Evolutionary conservation across 2,888 invertebrate genomes (phyloP).

Genomic region (Cerastoderma edule): DNA sequence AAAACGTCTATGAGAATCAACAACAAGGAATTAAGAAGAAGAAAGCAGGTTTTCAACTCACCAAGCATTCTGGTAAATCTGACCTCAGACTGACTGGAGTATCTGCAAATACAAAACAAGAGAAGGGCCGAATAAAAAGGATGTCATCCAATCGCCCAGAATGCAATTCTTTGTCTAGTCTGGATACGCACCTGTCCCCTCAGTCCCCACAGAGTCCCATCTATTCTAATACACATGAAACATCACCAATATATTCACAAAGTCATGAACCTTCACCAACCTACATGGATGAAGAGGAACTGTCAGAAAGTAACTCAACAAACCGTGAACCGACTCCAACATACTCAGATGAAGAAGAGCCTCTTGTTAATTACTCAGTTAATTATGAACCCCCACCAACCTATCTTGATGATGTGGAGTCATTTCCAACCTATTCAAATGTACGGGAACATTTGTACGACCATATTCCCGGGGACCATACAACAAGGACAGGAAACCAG

Average conservation of each 20-base stretch:
- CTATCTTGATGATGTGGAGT: too few species aligned
- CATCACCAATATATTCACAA: too few species aligned
- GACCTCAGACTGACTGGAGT: too few species aligned
- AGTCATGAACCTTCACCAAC: too few species aligned
- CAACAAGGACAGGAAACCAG: too few species aligned
- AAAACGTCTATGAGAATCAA: constrained; percentile 11
- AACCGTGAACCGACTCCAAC: too few species aligned
- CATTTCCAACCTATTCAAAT: neutral
- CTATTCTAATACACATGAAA: constrained; percentile 8
- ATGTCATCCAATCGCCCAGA: constrained; percentile 13
- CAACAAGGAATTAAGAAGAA: neutral
- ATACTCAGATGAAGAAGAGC: too few species aligned
- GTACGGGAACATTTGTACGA: constrained; percentile 17
- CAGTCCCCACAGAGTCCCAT: neutral
- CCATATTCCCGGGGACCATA: neutral
- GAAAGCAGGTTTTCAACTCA: neutral
- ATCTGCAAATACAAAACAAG: too few species aligned
- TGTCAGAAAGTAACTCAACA: too few species aligned
- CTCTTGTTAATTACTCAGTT: too few species aligned
- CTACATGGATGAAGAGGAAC: too few species aligned
- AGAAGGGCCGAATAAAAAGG: neutral
- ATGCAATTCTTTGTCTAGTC: constrained; percentile 13
- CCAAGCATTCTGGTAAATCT: neutral
- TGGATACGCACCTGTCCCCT: constrained; percentile 1
- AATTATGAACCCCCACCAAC: too few species aligned